These are phyloP conservation scores for Trilocha varians DNA, from an alignment of 2,888 invertebrate species.

Conservation along the genomic window DNA sequence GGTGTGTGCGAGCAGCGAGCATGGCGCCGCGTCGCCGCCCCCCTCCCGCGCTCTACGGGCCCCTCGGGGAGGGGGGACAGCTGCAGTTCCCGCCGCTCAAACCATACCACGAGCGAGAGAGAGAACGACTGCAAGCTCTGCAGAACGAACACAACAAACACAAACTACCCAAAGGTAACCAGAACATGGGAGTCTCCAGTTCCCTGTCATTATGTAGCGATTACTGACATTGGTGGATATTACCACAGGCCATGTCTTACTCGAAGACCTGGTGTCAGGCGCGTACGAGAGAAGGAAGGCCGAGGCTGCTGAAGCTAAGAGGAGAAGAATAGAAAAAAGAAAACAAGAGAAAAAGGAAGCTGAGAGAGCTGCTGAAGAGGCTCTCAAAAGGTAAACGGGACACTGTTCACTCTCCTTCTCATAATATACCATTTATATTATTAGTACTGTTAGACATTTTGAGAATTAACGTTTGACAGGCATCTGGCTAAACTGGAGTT, in stretches of 20 bases:
- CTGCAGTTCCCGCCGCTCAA: constrained; percentile 73
- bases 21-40: constrained; percentile 51
- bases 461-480: constrained; percentile 30
- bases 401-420: neutral
- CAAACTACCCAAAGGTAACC: constrained; percentile 46
- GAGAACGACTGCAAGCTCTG: constrained; percentile 41
- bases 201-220: too few relatives aligned
- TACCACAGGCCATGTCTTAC: constrained; percentile 52
- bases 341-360: constrained; percentile 39
- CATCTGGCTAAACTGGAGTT: constrained; percentile 68
- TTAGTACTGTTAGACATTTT: neutral
- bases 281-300: constrained; percentile 61
- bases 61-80: constrained; percentile 64
- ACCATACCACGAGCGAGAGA: constrained; percentile 51
- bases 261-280: constrained; percentile 74
- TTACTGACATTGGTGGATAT: too few relatives aligned
- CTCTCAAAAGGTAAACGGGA: constrained; percentile 35
- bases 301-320: constrained; percentile 45
- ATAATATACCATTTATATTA: constrained; percentile 3
- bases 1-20: constrained; percentile 41
- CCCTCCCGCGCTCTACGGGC: constrained; percentile 44
- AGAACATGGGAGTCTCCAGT: neutral
- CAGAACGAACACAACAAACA: constrained; percentile 40
- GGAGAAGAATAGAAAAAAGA: constrained; percentile 42
- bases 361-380: constrained; percentile 43